phyloP scores from a whole-genome alignment of 2,888 invertebrate species.

The Malthinus seriepunctatus region DNA sequence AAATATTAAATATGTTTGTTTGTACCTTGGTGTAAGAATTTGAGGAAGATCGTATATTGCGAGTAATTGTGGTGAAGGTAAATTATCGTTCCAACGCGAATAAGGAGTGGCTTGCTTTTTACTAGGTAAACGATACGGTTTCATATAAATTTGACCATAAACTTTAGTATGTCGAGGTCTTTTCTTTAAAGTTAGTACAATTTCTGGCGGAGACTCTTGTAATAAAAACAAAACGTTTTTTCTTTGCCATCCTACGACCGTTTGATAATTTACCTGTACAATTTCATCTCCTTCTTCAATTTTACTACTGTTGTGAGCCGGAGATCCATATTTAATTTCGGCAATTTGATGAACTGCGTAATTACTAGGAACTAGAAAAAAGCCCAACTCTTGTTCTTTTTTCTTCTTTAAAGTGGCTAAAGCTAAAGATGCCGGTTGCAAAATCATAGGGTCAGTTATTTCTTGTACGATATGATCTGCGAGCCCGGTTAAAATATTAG shows the following conservation, averaged over 20 bases:
- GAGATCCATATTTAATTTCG: conserved; percentile 88
- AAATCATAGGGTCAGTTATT: conserved; percentile 84
- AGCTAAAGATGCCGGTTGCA: conserved; percentile 91
- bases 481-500: conserved; percentile 73
- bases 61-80: conserved; percentile 68
- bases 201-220: conserved; percentile 79
- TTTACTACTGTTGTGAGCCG: conserved; percentile 89
- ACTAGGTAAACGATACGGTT: conserved; percentile 73
- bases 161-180: conserved; percentile 80
- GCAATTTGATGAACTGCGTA: conserved; percentile 81
- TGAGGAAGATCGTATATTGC: conserved; percentile 63
- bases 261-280: conserved; percentile 80
- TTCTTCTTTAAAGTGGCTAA: conserved; percentile 84
- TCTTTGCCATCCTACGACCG: conserved; percentile 80
- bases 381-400: conserved; percentile 85
- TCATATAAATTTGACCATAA: conserved; percentile 73
- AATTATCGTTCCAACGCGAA: conserved; percentile 69
- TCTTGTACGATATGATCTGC: conserved; percentile 87
- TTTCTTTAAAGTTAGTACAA: conserved; percentile 80
- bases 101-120: conserved; percentile 68
- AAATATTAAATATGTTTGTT: neutral
- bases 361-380: conserved; percentile 85
- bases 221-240: conserved; percentile 75
- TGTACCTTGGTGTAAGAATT: conserved; percentile 60
- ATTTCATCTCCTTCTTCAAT: conserved; percentile 97